Evolutionary conservation across 64 coral and sea anemone genomes (phyloP), one percentile per base, ranked within the genome.

Genomic region (Montipora efflorescens): DNA sequence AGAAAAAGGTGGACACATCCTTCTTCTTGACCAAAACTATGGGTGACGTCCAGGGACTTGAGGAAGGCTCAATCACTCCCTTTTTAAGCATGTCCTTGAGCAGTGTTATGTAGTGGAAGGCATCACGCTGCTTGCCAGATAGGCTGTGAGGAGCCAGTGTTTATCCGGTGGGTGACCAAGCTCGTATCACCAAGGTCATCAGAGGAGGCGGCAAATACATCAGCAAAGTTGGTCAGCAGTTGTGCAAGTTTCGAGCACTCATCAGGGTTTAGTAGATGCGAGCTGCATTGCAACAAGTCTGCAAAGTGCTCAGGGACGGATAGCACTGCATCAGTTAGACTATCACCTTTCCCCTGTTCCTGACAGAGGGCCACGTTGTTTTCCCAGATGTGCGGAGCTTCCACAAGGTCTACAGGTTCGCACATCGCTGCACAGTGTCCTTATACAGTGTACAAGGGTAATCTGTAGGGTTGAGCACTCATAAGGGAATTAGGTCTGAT

Each of bases 11-110:
- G 3, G 77, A 73, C 13, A 71, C 66, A 59, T 92, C 79, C 12
- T 92, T 83, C 79, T 92, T 92, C 48, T 75, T 70, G 0, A 92
- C 79, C 47, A 76, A 61, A 21, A 91, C 59, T 1, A 91, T 81
- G 18, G 89, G 89, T 13, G 59, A 61, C 20, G 15, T 28, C 89
- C 90, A 84, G 14, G 79, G 79, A 75, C 20, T 47, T 74, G 48
- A 76, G 18, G 59, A 79, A n/a, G 88, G 84, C 20, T 70, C 59
- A 75, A 87, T 87, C 47, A 87, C 71, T 67, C n/a, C 11, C 14
- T 75, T 74, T 25, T 67, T 8, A 71, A 67, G 66, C 84, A 75
- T 75, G 19, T 87, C 66, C 50, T 87, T n/a, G 47, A 75, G 14
- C 9, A 73, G 69, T 0, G 67, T 48, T 70, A 19, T 70, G 28